A percentile compares a stretch with the other conserved stretches of the same genome.
Conservation (phyloP, 1,140 invertebrate genomes). For the Anastatus disparis region DNA sequence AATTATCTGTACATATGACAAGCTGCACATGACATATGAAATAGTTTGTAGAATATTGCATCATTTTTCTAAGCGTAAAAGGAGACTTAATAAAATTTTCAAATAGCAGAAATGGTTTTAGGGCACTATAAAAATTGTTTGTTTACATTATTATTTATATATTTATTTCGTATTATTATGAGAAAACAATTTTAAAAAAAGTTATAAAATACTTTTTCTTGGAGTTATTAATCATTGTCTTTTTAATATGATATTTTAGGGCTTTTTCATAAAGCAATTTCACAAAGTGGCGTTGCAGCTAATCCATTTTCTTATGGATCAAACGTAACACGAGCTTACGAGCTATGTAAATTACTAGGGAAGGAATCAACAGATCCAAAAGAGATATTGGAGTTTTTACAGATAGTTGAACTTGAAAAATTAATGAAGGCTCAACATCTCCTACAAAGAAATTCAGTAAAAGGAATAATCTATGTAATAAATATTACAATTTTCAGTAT, state of each 20-base stretch:
- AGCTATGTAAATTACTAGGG: constrained; percentile 49
- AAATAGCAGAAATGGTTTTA: too few relatives aligned
- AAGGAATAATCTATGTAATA: background rate
- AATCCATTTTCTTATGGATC: constrained; percentile 56
- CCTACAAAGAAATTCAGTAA: background rate
- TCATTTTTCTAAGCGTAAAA: too few relatives aligned
- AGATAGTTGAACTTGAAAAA: constrained; percentile 56
- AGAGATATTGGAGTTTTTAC: constrained; percentile 63
- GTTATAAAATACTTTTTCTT: background rate
- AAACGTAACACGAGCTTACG: constrained; percentile 53
- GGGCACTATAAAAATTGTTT: too few relatives aligned
- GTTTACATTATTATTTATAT: too few relatives aligned
- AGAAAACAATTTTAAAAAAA: constrained; percentile 9
- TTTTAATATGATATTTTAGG: constrained; percentile 50
- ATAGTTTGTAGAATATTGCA: too few relatives aligned
- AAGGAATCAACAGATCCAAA: constrained; percentile 60
- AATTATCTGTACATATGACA: background rate
- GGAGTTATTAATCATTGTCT: background rate
- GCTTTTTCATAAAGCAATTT: too few relatives aligned
- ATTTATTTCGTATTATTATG: too few relatives aligned
- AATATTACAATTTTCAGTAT: too few relatives aligned
- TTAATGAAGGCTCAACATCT: too few relatives aligned
- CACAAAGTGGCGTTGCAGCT: constrained; percentile 67
- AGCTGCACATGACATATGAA: too few relatives aligned
- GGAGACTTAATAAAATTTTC: too few relatives aligned